Conservation (phyloP, 2,797 vertebrate genomes). For the Okamejei kenojei region DNA sequence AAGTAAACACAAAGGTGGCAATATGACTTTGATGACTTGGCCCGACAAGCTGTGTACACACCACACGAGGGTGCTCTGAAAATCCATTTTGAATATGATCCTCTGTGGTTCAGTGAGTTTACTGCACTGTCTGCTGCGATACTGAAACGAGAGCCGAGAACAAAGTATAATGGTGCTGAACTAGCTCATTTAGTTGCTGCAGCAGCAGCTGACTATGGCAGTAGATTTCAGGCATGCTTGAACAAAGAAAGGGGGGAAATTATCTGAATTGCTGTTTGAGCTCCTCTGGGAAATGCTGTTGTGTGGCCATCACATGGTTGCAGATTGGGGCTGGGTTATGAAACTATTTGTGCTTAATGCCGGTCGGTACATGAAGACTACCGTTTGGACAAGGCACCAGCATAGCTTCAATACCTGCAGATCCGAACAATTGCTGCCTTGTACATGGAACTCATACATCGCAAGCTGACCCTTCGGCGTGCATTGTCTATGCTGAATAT, state of each 20-base stretch:
- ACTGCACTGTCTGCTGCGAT: neutral
- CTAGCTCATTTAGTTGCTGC: neutral
- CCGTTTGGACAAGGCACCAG: neutral
- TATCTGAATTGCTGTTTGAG: neutral
- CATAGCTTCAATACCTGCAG: too few species aligned
- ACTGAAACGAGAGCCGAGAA: neutral
- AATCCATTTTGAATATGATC: neutral
- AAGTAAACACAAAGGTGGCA: neutral
- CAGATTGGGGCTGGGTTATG: neutral
- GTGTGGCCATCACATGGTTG: neutral
- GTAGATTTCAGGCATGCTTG: neutral
- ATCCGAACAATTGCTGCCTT: neutral
- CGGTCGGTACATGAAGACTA: neutral
- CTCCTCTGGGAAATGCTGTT: neutral
- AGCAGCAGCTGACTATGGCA: too few species aligned
- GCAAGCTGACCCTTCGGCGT: too few species aligned
- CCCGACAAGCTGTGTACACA: neutral
- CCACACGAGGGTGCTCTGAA: neutral
- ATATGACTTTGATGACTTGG: neutral
- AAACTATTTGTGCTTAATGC: neutral
- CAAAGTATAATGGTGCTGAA: neutral
- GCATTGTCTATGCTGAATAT: too few species aligned
- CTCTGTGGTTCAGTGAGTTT: neutral
- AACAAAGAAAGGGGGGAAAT: neutral
- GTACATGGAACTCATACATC: too few species aligned